Percentiles rank a stretch among this genome's conserved stretches.
Conservation (phyloP, 1,140 invertebrate species). For the Drosophila persimilis region DNA sequence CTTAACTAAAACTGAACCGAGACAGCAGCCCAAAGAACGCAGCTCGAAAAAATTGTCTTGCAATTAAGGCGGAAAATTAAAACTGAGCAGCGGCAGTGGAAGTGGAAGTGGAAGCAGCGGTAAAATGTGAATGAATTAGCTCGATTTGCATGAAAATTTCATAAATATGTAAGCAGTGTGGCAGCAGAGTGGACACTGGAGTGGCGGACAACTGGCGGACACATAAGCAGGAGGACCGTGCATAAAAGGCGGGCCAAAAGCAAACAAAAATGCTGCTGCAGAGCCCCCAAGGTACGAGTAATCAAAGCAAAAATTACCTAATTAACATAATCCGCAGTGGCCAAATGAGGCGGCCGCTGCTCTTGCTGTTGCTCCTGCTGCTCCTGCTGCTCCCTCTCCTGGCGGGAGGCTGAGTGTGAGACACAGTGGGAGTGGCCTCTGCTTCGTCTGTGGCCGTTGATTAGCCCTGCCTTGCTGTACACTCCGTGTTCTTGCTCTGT, state of each 20-base stretch:
- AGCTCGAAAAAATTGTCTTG: slow-evolving; percentile 24
- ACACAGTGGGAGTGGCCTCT: slow-evolving; percentile 24
- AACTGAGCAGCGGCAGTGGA: slow-evolving; percentile 28
- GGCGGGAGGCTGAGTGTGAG: slow-evolving; percentile 3
- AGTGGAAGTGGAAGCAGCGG: slow-evolving; percentile 8
- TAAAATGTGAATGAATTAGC: slow-evolving; percentile 75
- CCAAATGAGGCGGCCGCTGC: slow-evolving; percentile 69
- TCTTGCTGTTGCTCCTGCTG: slow-evolving; percentile 22
- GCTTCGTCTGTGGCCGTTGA: slow-evolving; percentile 59
- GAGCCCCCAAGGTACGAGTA: slow-evolving; percentile 65
- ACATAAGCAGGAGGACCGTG: slow-evolving; percentile 3
- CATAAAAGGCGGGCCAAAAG: slow-evolving; percentile 24
- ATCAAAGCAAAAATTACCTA: slow-evolving; percentile 82
- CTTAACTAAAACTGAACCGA: slow-evolving; percentile 33
- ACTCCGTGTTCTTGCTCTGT: slow-evolving; percentile 15
- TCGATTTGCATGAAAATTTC: slow-evolving; percentile 77
- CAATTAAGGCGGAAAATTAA: slow-evolving; percentile 51
- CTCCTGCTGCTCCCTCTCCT: not conserved
- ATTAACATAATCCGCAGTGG: slow-evolving; percentile 82
- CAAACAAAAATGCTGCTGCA: slow-evolving; percentile 59
- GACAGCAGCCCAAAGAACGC: not conserved
- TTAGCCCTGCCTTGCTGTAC: slow-evolving; percentile 53
- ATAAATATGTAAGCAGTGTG: slow-evolving; percentile 73
- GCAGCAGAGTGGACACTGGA: slow-evolving; percentile 15
- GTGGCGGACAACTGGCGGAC: not conserved